Percentiles rank a stretch among this genome's conserved stretches.
Evolutionary conservation across 2,797 vertebrate genomes (phyloP).

Genomic region (Lerista edwardsae): DNA sequence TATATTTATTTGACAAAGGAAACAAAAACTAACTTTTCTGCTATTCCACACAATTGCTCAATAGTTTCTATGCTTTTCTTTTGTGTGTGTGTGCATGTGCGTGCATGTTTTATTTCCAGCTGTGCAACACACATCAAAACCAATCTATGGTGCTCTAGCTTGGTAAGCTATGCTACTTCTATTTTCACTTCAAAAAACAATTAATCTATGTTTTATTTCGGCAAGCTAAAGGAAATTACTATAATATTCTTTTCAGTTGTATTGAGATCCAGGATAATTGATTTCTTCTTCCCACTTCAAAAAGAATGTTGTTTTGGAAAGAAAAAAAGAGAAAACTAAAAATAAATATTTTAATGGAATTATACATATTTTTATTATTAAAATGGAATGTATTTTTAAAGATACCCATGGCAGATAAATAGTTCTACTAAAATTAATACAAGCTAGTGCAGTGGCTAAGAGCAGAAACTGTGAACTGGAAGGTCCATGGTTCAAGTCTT

Average conservation of each 20-base stretch:
- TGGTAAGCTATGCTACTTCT: slow-evolving; percentile 66
- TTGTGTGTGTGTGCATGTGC: slow-evolving; percentile 20
- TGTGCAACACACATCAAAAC: slow-evolving; percentile 71
- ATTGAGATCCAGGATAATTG: slow-evolving; percentile 55
- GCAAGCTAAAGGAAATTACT: slow-evolving; percentile 59
- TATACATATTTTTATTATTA: slow-evolving; percentile 39
- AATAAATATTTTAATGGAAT: slow-evolving; percentile 42
- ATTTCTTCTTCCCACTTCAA: slow-evolving; percentile 53
- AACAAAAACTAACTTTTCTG: slow-evolving; percentile 60
- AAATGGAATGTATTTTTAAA: slow-evolving; percentile 58
- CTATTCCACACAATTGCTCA: slow-evolving; percentile 66
- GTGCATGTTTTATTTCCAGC: slow-evolving; percentile 69
- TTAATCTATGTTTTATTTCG: slow-evolving; percentile 60
- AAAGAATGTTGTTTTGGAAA: slow-evolving; percentile 46
- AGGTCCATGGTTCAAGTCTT: not conserved
- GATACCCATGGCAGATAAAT: slow-evolving; percentile 32
- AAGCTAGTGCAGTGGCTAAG: not conserved
- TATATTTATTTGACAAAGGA: slow-evolving; percentile 70
- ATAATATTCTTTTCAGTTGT: slow-evolving; percentile 52
- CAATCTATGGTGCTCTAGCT: slow-evolving; percentile 65
- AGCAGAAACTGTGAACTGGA: not conserved
- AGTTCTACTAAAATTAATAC: slow-evolving; percentile 9
- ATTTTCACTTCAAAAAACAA: slow-evolving; percentile 70
- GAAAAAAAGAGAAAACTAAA: slow-evolving; percentile 16
- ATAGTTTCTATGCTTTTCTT: slow-evolving; percentile 52